Base-by-base conservation (phyloP, 2,113 vertebrate species). In the Globicephala melas region DNA sequence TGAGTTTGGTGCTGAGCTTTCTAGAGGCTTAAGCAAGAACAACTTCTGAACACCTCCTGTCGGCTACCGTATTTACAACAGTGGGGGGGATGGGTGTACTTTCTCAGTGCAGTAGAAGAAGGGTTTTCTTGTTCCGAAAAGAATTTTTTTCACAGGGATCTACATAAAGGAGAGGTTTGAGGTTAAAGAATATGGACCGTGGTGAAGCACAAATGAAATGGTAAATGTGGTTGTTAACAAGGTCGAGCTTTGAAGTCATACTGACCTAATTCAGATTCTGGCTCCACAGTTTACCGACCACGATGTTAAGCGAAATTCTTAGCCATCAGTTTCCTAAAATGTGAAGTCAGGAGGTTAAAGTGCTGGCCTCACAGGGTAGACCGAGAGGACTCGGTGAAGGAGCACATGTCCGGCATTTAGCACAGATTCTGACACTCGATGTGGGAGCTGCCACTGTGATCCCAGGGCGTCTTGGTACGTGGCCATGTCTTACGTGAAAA, bases 321-420 rank as follows among this genome's bases (percentile, higher is more conserved):
- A 15, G 0, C 2, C 25, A 0, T 67, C 65, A 1, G 1, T 5
- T 15, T 63, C 74, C 53, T 18, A 5, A 5, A 5, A 21, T 11
- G 14, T 87, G 5, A 60, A 50, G 8, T 2, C 6, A 53, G 70
- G 20, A 14, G 17, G 50, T 62, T 0, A 15, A 44, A 38, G 31
- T 2, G 17, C 31, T 0, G 10, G 0, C 41, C 38, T 47, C 33
- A 20, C 13, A 2, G 26, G 47, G 14, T 21, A 9, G 68, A 8
- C 11, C 5, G 3, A 50, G 28, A 47, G 15, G 4, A 10, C 80
- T 28, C 2, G 0, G 2, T 0, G 50, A 10, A 47, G 21, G 8
- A 1, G 4, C 21, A 1, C 1, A 0, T 1, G 47, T 3, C 0
- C 28, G 26, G 1, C 2, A 15, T 5, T 5, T 0, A 14, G 28